Percentiles rank a stretch among this genome's conserved stretches.
Evolutionary conservation across 2,113 vertebrate species (phyloP).

Genomic region (Peromyscus polionotus): DNA sequence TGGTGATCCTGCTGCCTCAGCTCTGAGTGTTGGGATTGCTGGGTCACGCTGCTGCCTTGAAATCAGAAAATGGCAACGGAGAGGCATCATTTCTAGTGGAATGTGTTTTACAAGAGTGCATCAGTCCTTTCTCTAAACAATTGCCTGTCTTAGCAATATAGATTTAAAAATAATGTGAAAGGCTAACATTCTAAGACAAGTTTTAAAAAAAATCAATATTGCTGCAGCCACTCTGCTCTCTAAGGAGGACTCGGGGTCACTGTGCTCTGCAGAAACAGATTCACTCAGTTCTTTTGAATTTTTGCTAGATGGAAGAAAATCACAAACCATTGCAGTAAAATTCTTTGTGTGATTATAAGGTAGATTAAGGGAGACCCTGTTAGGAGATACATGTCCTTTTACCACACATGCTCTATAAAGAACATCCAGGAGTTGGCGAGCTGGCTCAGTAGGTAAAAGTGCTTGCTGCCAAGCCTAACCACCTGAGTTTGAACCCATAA

Average conservation of each 20-base stretch:
- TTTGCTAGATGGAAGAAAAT: slow-evolving; percentile 51
- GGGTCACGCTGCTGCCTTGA: background rate
- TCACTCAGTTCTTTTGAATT: background rate
- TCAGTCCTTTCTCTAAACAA: slow-evolving; percentile 64
- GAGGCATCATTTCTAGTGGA: slow-evolving; percentile 22
- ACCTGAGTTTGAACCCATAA: background rate
- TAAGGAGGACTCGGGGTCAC: background rate
- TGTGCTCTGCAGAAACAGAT: slow-evolving; percentile 49
- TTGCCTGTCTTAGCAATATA: slow-evolving; percentile 64
- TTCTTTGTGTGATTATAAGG: background rate
- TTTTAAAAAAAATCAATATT: slow-evolving; percentile 66
- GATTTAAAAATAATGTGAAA: slow-evolving; percentile 69
- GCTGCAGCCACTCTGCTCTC: slow-evolving; percentile 11
- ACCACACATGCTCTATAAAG: background rate
- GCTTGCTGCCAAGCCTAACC: background rate
- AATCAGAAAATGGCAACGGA: slow-evolving; percentile 40
- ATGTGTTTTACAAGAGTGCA: slow-evolving; percentile 55
- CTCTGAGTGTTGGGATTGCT: background rate
- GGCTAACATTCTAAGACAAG: slow-evolving; percentile 56
- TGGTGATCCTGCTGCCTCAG: background rate
- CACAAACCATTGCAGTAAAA: slow-evolving; percentile 21
- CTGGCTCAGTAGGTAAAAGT: background rate
- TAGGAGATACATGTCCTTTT: slow-evolving; percentile 22
- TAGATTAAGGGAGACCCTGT: slow-evolving; percentile 4
- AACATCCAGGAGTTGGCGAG: background rate